These are phyloP conservation scores for Cydia fagiglandana DNA, from an alignment of 1,140 invertebrate species.

Conservation along the genomic window DNA sequence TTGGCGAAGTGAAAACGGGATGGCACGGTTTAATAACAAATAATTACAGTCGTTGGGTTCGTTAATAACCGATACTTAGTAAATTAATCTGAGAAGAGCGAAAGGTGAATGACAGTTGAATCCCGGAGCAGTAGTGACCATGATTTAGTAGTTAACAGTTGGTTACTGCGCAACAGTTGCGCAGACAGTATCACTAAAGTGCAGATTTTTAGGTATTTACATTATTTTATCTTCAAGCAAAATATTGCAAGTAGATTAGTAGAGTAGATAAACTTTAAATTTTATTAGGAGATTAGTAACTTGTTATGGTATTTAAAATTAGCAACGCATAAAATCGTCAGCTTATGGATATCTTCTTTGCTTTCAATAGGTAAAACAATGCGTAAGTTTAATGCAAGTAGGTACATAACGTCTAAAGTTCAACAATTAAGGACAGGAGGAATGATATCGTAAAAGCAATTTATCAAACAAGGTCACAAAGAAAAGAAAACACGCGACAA, in stretches of 20 bases:
- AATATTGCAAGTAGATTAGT: no score
- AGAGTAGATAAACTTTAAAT: no score
- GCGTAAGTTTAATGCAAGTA: background rate
- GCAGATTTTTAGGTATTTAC: no score
- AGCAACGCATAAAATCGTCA: background rate
- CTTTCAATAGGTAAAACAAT: background rate
- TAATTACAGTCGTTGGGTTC: background rate
- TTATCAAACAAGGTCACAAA: background rate
- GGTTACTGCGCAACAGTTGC: no score
- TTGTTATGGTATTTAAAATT: no score
- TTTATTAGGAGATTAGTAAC: no score
- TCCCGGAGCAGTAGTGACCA: background rate
- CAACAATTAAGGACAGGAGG: background rate
- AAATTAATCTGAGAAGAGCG: background rate
- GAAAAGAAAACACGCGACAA: background rate
- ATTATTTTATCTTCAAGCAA: no score
- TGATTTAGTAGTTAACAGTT: no score
- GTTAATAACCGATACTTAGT: background rate
- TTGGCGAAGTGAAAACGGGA: constrained; percentile 4
- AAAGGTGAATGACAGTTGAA: background rate
- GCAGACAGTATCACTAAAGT: no score
- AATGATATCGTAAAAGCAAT: background rate
- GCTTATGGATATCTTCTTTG: no score
- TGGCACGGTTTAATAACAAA: constrained; percentile 1
- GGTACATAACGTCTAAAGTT: background rate